Evolutionary conservation across 2,888 invertebrate species (phyloP).

Genomic region (Microdon myrmicae): DNA sequence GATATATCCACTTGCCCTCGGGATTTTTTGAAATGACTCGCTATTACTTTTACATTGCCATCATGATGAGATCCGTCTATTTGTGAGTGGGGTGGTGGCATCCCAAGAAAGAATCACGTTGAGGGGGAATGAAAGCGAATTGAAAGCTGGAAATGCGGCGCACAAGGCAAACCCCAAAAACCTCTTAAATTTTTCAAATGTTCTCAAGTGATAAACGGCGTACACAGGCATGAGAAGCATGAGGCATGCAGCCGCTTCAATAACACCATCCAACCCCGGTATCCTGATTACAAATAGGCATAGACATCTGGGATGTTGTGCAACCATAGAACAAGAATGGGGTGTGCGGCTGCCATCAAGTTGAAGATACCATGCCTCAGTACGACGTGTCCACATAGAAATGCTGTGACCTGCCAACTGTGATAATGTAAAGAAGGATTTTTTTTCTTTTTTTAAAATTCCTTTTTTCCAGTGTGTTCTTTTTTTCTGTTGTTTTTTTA

Average conservation of each 20-base stretch:
- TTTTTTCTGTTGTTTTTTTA: slow-evolving; percentile 11
- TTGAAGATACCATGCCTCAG: slow-evolving; percentile 2
- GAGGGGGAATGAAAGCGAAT: slow-evolving; percentile 6
- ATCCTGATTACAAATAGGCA: slow-evolving; percentile 48
- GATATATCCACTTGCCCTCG: slow-evolving; percentile 51
- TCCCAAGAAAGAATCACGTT: slow-evolving; percentile 32
- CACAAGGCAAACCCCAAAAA: slow-evolving; percentile 47
- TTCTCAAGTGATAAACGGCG: slow-evolving; percentile 50
- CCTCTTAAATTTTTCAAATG: slow-evolving; percentile 52
- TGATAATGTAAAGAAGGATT: slow-evolving; percentile 40
- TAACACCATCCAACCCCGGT: slow-evolving; percentile 40
- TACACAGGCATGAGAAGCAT: too few relatives aligned
- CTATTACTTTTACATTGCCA: slow-evolving; percentile 48
- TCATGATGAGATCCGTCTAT: slow-evolving; percentile 48
- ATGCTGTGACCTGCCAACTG: slow-evolving; percentile 49
- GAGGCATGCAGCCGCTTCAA: slow-evolving; percentile 42
- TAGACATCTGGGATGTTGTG: slow-evolving; percentile 34
- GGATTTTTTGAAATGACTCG: slow-evolving; percentile 48
- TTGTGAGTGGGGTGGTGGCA: slow-evolving; percentile 18
- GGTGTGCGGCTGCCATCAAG: too few relatives aligned
- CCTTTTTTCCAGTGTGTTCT: not conserved
- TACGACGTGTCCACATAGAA: slow-evolving; percentile 34
- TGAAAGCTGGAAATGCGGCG: slow-evolving; percentile 24
- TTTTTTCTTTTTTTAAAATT: too few relatives aligned
- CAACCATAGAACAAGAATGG: slow-evolving; percentile 20